Conservation (phyloP, 2,888 invertebrate species). For the Torymus texanus region DNA sequence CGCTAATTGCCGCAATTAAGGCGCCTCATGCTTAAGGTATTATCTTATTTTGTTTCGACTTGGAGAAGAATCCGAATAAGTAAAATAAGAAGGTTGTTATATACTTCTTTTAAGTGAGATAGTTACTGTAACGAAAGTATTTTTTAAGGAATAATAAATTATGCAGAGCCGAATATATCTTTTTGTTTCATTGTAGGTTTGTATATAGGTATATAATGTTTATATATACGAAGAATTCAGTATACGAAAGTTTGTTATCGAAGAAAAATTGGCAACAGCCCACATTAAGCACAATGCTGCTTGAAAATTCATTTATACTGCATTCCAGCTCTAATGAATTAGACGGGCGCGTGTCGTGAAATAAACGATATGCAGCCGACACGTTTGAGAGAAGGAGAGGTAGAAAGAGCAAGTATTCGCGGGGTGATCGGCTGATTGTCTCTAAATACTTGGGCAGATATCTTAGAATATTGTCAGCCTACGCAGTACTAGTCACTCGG, state of each 20-base stretch:
- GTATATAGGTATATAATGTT: no score
- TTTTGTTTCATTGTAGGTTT: no score
- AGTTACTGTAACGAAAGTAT: no score
- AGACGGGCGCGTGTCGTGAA: neutral
- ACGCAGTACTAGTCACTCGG: neutral
- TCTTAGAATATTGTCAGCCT: constrained; percentile 54
- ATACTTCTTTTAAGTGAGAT: no score
- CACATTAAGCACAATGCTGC: neutral
- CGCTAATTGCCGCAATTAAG: neutral
- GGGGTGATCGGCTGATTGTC: constrained; percentile 41
- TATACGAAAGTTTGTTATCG: neutral
- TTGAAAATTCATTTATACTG: constrained; percentile 11
- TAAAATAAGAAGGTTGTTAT: no score
- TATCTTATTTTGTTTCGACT: neutral
- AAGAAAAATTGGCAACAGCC: neutral
- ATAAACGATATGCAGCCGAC: neutral
- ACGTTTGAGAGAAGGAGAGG: neutral
- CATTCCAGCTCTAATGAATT: constrained; percentile 12
- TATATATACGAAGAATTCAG: no score
- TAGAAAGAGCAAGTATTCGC: constrained; percentile 38
- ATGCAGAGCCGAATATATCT: no score
- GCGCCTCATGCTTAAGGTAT: neutral
- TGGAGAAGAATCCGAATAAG: no score
- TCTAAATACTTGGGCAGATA: constrained; percentile 52
- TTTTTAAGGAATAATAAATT: no score